phyloP scores from a whole-genome alignment of 2,888 invertebrate species.

The Lycophotia porphyrea region DNA sequence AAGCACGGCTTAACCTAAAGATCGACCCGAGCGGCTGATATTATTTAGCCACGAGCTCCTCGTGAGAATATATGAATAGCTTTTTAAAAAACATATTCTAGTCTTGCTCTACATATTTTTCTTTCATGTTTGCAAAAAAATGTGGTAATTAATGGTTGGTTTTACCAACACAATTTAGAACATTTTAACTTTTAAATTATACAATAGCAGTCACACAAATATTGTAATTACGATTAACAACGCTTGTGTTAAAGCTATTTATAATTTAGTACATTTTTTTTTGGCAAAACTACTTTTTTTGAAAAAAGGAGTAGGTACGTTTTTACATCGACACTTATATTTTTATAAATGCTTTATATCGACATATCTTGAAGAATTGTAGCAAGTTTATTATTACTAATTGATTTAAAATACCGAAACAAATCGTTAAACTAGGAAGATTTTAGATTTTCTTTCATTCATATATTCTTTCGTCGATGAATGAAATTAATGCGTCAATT shows the following conservation, averaged over 20 bases:
- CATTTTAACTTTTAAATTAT: background rate
- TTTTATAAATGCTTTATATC: slow-evolving; percentile 1
- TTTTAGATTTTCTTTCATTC: slow-evolving; percentile 36
- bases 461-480: slow-evolving; percentile 10
- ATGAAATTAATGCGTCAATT: slow-evolving; percentile 33
- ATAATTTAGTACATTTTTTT: slow-evolving; percentile 13
- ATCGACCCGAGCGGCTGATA: too few species aligned
- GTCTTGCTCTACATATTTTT: slow-evolving; percentile 10
- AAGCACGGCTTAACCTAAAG: too few species aligned
- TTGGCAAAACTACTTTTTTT: too few species aligned
- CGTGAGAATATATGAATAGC: background rate
- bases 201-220: background rate
- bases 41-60: too few species aligned
- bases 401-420: slow-evolving; percentile 35
- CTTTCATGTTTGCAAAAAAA: background rate
- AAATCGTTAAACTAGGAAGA: slow-evolving; percentile 27
- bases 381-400: slow-evolving; percentile 18
- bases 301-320: background rate
- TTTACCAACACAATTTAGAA: background rate
- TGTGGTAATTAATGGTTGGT: background rate
- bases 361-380: slow-evolving; percentile 7
- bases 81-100: background rate
- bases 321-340: background rate
- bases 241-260: slow-evolving; percentile 30
- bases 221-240: slow-evolving; percentile 14